Evolutionary conservation across 2,797 vertebrate species (phyloP), one percentile per base, ranked within the genome.

Genomic region (Fratercula arctica): DNA sequence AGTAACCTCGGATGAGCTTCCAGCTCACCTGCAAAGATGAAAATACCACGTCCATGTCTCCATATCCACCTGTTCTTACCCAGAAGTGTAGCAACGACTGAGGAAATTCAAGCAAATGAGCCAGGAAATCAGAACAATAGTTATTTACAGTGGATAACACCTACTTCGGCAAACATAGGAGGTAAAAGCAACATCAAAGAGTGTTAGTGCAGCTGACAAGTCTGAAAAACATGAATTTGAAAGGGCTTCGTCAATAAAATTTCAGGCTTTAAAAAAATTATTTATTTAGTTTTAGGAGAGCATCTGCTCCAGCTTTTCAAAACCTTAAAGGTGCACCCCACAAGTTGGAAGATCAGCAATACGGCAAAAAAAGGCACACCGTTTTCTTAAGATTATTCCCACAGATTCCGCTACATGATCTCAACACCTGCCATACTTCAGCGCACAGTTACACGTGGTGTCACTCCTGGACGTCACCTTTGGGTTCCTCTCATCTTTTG

Each of bases 201-300:
- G 41, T 76, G 81, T 93, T 93, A 94, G 75, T 59, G 75, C 93
- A 96, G 88, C 94, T 93, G 95, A 85, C 33, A 43, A 82, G 45
- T 25, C 56, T 87, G 35, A 56, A n/a, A 90, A 90, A 90, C 5
- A 8, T 19, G 19, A 74, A 61, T 69, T 70, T 77, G 78, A 85
- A 89, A 82, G 39, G 74, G 10, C 11, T 82, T 75, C 43, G 9
- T 92, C 78, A 78, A 8, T 66, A 83, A 54, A 25, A 67, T 56
- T 76, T 28, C 41, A 75, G 61, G 28, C 16, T 68, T 68, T 54
- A 20, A 31, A 16, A 21, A 39, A 31, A 7, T 23, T 48, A 48
- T 48, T 46, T 46, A 17, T 85, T 91, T 92, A n/a, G 84, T 93
- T 95, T 87, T 68, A 89, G 88, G 77, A 93, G 8, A 74, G 13